phyloP scores from a whole-genome alignment of 2,888 invertebrate genomes.

The Lordiphosa andalusiaca region DNA sequence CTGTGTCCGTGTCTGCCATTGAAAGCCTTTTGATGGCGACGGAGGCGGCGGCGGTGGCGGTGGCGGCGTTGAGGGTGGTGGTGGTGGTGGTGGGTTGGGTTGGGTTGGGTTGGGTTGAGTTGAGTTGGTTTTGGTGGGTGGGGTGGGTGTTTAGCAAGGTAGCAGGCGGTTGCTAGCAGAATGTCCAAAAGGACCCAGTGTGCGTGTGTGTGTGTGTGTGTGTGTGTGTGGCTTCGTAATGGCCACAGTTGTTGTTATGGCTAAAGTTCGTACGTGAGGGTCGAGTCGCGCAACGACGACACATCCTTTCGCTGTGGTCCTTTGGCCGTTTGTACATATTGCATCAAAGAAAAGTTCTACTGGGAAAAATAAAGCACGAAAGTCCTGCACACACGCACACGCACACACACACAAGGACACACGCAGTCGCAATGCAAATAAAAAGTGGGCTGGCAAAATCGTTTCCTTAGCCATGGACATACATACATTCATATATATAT shows the following conservation, averaged over 20 bases:
- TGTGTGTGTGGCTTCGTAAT: conserved; percentile 60
- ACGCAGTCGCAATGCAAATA: conserved; percentile 68
- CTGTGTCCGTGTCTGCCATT: conserved; percentile 60
- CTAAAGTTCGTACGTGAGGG: conserved; percentile 75
- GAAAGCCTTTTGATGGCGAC: conserved; percentile 59
- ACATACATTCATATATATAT: conserved; percentile 12
- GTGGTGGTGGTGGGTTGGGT: no score
- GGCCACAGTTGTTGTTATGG: conserved; percentile 76
- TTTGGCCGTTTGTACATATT: conserved; percentile 68
- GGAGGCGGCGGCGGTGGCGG: conserved; percentile 23
- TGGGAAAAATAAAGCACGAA: conserved; percentile 50
- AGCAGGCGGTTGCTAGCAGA: conserved; percentile 50
- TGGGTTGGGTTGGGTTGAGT: no score
- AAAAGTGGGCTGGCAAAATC: conserved; percentile 50
- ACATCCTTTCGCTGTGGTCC: conserved; percentile 49
- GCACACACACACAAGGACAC: conserved; percentile 31
- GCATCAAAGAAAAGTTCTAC: conserved; percentile 70
- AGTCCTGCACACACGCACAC: conserved; percentile 36
- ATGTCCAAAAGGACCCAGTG: conserved; percentile 54
- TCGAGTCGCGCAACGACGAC: conserved; percentile 59
- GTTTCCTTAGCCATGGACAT: conserved; percentile 51
- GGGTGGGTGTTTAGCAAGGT: conserved; percentile 47
- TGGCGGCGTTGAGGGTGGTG: conserved; percentile 14
- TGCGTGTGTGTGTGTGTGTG: conserved; percentile 32
- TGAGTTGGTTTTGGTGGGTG: conserved; percentile 9